Conservation (phyloP, 2,113 vertebrate genomes). For the Coryphaenoides rupestris region DNA sequence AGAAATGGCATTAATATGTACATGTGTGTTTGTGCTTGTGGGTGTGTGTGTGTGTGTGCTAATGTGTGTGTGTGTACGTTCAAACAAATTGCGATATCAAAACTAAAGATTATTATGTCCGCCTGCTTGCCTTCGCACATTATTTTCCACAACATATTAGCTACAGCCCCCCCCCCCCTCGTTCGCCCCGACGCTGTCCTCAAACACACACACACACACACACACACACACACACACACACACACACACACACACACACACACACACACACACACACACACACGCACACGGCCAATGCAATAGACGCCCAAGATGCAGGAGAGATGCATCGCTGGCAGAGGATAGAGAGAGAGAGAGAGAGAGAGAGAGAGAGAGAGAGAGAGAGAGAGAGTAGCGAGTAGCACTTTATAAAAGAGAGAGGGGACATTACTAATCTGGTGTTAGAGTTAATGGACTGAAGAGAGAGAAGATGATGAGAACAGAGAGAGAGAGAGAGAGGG, state of each 20-base stretch:
- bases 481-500: conserved; percentile 12
- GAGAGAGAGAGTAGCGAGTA: not conserved
- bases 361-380: too few relatives aligned
- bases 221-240: conserved; percentile 5
- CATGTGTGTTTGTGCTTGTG: too few relatives aligned
- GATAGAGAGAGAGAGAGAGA: too few relatives aligned
- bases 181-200: not conserved
- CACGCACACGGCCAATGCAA: too few relatives aligned
- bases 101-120: too few relatives aligned
- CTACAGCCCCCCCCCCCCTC: too few relatives aligned
- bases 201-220: not conserved
- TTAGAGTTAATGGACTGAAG: conserved; percentile 50
- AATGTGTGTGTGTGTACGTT: not conserved
- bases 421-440: conserved; percentile 39
- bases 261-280: not conserved
- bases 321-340: too few relatives aligned
- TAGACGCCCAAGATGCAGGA: not conserved
- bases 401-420: conserved; percentile 33
- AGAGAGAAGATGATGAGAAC: conserved; percentile 9
- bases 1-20: too few relatives aligned
- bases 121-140: too few relatives aligned
- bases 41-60: not conserved
- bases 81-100: too few relatives aligned
- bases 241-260: conserved; percentile 6
- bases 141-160: too few relatives aligned